Base-by-base conservation (phyloP, 1,140 invertebrate genomes). In the Drosophila equinoxialis region DNA sequence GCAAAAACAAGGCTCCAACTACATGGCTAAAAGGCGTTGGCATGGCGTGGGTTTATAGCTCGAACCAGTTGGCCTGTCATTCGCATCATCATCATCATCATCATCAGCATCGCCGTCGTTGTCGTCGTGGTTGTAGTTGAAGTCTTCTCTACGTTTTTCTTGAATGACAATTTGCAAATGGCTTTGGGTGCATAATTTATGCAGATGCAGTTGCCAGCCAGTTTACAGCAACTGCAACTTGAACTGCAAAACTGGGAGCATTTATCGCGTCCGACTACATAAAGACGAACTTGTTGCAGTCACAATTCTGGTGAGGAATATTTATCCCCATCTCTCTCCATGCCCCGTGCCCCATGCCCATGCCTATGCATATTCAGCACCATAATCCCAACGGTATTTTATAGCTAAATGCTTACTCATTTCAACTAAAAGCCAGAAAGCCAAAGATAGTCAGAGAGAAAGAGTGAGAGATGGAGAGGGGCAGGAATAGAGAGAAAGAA, bases 301-400 rank as follows among this genome's bases (percentile, higher is more conserved):
- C 45, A 51, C 45, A 51, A 51, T 51, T 51, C 23, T 54, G 14
- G n/a, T 3, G 41, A 57, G 42, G 11, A 55, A 23, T 51, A 51
- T 51, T 51, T 14, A 51, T 5, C 45, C 45, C 45, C 45, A 39
- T 39, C 45, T 8, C 6, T 3, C 6, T 11, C 17, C 8, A 1
- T 20, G 6, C 51, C 51, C 14, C 11, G 14, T 20, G 61, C 20
- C 6, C 26, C 48, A 33, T 54, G 8, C 42, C 74, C 35, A 77
- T 68, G 82, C 82, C 82, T 76, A 87, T 86, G 82, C 82, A 86
- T 86, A 86, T 83, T 87, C 82, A 79, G 81, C 71, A 73, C 77
- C 84, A 86, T 86, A 86, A 86, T 86, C 84, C 84, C 84, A 87
- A 87, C 84, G 84, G 84, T 89, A 87, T 87, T 87, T 87, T 83